Evolutionary conservation across 2,113 vertebrate genomes (phyloP), one percentile per base, ranked within the genome.

Genomic region (Isurus oxyrinchus): DNA sequence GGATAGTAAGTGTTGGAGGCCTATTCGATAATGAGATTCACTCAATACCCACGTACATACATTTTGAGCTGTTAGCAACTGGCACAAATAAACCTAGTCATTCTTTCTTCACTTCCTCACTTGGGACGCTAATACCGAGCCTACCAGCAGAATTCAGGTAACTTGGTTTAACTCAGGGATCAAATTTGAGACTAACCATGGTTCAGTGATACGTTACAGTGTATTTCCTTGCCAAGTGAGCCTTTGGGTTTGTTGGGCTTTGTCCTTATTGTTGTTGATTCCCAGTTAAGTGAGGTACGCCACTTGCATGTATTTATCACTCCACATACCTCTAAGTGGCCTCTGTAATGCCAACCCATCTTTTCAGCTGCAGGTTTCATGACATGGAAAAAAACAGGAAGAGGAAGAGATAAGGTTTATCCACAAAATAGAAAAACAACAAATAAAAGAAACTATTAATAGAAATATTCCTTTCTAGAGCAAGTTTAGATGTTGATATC

Each of bases 191-290:
- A 53, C 84, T 53, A 23, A 87, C 44, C 21, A 44, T 44, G n/a
- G 40, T 8, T 31, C 53, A 57, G 53, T 53, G 27, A 6, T 55
- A 53, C 87, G 31, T 4, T 21, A 57, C 23, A 23, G 53, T 90
- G 11, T 81, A 81, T 81, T 40, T 81, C 27, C 6, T 53, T 90
- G 49, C 10, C 25, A 35, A 91, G 55, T 35, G 7, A 55, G 25
- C 25, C 55, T 8, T 91, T 31, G 0, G 11, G 55, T 61, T n/a
- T 31, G 7, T 35, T 91, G 27, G 59, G 31, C 25, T 35, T 61
- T 59, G 55, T 31, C 55, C 35, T 91, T 91, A n/a, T 91, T 91
- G n/a, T 88, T 88, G 49, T 91, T 91, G 27, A 59, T 91, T 91
- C 27, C 14, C 88, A 91, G 27, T 91, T 91, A 59, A 91, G 27